These are phyloP conservation scores for Phainopepla nitens DNA, from an alignment of 2,113 vertebrate genomes.

Conservation along the genomic window DNA sequence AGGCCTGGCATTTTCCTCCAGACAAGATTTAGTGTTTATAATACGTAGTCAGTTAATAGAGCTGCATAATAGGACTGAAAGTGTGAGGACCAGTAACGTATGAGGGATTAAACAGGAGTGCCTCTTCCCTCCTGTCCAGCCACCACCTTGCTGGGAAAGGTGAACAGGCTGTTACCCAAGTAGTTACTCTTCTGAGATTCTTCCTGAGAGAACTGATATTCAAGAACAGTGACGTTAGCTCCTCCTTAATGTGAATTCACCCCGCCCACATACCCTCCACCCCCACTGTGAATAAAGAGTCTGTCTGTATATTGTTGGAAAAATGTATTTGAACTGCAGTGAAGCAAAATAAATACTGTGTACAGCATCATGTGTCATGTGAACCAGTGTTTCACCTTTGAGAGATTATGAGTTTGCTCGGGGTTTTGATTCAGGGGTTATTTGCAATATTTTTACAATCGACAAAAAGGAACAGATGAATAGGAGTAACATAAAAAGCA, in stretches of 20 bases:
- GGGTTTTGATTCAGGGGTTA: background rate
- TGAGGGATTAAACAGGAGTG: background rate
- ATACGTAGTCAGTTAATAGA: background rate
- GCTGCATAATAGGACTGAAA: background rate
- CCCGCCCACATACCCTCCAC: background rate
- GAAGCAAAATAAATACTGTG: slow-evolving; percentile 71
- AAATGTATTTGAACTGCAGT: slow-evolving; percentile 61
- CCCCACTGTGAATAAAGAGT: slow-evolving; percentile 40
- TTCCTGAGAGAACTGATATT: background rate
- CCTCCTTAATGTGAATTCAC: slow-evolving; percentile 62
- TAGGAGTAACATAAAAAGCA: background rate
- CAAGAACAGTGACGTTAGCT: background rate
- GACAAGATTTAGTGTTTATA: slow-evolving; percentile 4
- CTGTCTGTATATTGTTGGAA: slow-evolving; percentile 59
- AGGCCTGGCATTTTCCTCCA: slow-evolving; percentile 4
- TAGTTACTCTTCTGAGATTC: background rate
- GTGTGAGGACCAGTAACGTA: background rate
- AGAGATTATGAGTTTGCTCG: background rate
- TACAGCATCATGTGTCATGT: slow-evolving; percentile 5
- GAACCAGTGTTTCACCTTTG: background rate
- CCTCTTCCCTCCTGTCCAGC: background rate
- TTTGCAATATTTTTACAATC: background rate
- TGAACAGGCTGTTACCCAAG: background rate
- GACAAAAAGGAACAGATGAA: background rate
- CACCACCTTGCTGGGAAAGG: slow-evolving; percentile 26